Conservation (phyloP, 2,888 invertebrate genomes). For the Alviniconcha strummeri region DNA sequence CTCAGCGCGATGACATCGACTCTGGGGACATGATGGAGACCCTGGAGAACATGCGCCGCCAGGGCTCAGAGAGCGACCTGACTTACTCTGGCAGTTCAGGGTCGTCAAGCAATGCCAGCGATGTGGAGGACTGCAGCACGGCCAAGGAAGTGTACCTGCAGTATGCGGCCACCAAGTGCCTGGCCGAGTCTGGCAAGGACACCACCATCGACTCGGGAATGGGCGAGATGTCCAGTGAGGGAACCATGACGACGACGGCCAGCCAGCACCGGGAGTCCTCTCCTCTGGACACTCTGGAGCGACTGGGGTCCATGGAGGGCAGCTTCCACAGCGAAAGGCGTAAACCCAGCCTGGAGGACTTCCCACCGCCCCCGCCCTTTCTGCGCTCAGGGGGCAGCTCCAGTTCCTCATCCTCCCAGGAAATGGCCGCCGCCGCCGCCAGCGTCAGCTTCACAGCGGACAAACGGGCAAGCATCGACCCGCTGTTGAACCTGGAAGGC, state of each 20-base stretch:
- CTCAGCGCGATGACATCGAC: slow-evolving; percentile 33
- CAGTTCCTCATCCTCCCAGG: slow-evolving; percentile 44
- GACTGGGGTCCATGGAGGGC: slow-evolving; percentile 30
- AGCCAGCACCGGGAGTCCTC: slow-evolving; percentile 46
- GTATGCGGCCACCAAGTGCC: slow-evolving; percentile 47
- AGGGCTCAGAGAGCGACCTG: slow-evolving; percentile 47
- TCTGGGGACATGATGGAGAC: slow-evolving; percentile 47
- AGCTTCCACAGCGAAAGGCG: slow-evolving; percentile 21
- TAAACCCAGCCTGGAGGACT: slow-evolving; percentile 27
- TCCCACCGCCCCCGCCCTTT: slow-evolving; percentile 37
- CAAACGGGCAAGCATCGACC: slow-evolving; percentile 58
- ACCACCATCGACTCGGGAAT: slow-evolving; percentile 60
- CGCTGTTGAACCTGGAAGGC: slow-evolving; percentile 57
- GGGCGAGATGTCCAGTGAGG: slow-evolving; percentile 44
- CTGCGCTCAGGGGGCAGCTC: slow-evolving; percentile 45
- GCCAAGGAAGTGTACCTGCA: slow-evolving; percentile 45
- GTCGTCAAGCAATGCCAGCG: slow-evolving; percentile 32
- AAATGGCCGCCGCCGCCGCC: slow-evolving; percentile 24
- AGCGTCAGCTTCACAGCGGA: slow-evolving; percentile 35
- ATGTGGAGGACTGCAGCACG: slow-evolving; percentile 31
- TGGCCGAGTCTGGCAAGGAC: slow-evolving; percentile 59
- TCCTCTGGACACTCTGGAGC: slow-evolving; percentile 53
- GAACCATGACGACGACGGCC: slow-evolving; percentile 22
- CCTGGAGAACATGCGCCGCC: slow-evolving; percentile 42
- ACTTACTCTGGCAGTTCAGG: slow-evolving; percentile 45